Percentiles rank a stretch among this genome's conserved stretches.
Conservation (phyloP, 1,140 invertebrate species). For the Pogonognathellus flavescens region DNA sequence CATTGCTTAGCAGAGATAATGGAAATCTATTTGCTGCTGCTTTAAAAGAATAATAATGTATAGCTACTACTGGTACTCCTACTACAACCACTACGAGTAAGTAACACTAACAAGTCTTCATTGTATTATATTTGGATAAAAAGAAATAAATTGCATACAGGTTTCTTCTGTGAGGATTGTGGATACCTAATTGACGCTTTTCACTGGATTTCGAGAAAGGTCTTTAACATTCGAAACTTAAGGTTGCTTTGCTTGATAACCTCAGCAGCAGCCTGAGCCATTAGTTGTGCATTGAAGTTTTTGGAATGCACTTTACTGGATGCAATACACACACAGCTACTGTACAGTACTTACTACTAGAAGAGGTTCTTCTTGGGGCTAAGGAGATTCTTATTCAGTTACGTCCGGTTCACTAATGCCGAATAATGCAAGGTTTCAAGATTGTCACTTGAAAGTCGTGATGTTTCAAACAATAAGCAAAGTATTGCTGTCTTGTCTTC, state of each 20-base stretch:
- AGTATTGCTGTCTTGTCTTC: conserved; percentile 20
- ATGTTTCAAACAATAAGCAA: conserved; percentile 39
- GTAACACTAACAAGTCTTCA: conserved; percentile 20
- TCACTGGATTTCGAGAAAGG: conserved; percentile 26
- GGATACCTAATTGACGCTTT: background rate
- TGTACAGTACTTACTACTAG: too few species aligned
- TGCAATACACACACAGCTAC: background rate
- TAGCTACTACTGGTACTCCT: too few species aligned
- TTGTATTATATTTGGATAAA: conserved; percentile 49
- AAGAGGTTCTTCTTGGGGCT: too few species aligned
- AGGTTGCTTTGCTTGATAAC: background rate
- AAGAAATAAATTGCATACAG: conserved; percentile 42
- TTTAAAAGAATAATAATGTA: too few species aligned
- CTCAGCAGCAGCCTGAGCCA: too few species aligned
- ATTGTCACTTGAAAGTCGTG: conserved; percentile 31
- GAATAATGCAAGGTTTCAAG: conserved; percentile 12
- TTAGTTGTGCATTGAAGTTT: background rate
- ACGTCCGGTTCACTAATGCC: conserved; percentile 15
- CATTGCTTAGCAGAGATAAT: too few species aligned
- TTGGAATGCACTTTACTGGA: background rate
- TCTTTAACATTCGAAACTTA: conserved; percentile 35
- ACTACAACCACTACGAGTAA: too few species aligned
- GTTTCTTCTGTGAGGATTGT: background rate
- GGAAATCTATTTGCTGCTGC: too few species aligned
- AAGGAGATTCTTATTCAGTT: too few species aligned